Base-by-base conservation (phyloP, 2,888 invertebrate species). In the Drosophila fungiperda region DNA sequence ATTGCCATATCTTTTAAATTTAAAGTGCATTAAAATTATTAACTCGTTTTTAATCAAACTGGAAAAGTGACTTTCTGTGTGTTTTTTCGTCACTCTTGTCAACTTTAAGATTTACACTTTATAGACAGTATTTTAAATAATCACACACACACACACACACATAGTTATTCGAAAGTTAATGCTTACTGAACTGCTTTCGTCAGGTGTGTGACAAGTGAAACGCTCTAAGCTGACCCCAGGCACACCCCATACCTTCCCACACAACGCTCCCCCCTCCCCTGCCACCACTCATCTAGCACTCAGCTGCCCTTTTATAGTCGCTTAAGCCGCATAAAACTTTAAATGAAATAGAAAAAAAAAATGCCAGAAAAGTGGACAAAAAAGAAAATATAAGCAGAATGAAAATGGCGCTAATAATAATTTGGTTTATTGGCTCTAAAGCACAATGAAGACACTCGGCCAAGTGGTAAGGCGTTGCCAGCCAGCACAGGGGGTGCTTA, bases 381-480 rank as follows among this genome's bases (percentile, higher is more conserved):
- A 55, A 61, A 48, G 57, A 49, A 66, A 64, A 33, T 33, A 15
- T 38, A 53, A 74, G 62, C 53, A 54, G 76, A 75, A 84, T 78
- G 87, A 88, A 87, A 90, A 91, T 91, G 90, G 88, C 88, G 90
- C 89, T 91, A 92, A 92, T 92, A 92, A 91, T 92, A 92, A 92
- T 92, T 92, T 91, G 91, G 91, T 92, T 92, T 92, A 92, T 92
- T 91, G 91, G 90, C 91, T 77, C 90, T 88, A 90, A 91, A 90
- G 89, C 87, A 90, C 90, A 90, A 92, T 91, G 87, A 86, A 90
- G 90, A 89, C 88, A 85, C 80, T 83, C 73, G 74, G 75, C 80
- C 80, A 89, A 89, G 84, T 76, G 76, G 45, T 26, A 32, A 53
- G 81, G 80, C 80, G 80, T 80, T 67, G 35, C 38, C 17, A 20